These are phyloP conservation scores for Cydia fagiglandana DNA, from an alignment of 1,140 invertebrate species.

Conservation along the genomic window DNA sequence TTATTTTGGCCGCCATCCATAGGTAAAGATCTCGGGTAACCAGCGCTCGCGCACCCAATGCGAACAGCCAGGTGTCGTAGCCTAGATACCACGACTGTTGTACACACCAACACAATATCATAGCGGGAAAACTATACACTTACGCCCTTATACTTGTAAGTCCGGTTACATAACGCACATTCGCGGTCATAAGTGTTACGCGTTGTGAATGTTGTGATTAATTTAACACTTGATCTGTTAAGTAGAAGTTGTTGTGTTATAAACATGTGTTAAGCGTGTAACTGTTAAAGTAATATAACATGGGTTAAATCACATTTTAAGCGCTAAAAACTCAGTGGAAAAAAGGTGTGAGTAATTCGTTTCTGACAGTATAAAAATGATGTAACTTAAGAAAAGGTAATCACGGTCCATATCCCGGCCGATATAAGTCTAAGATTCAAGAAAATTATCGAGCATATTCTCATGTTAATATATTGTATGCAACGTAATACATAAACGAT, in stretches of 20 bases:
- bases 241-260: neutral
- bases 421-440: no score
- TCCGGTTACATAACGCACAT: conserved; percentile 22
- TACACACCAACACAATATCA: neutral
- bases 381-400: no score
- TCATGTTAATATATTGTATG: no score
- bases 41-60: neutral
- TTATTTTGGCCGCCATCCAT: no score
- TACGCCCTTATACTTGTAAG: neutral
- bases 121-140: neutral
- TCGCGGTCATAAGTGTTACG: conserved; percentile 14
- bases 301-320: no score
- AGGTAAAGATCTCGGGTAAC: neutral
- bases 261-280: neutral
- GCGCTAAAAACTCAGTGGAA: neutral
- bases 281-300: neutral
- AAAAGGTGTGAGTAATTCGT: no score
- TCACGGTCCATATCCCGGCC: no score
- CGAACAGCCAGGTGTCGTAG: conserved; percentile 3
- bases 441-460: no score
- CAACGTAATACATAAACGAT: no score
- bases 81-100: neutral
- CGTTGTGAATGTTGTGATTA: conserved; percentile 15
- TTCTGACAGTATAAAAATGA: no score
- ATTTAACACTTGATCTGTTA: conserved; percentile 10